phyloP scores from a whole-genome alignment of 2,888 invertebrate genomes.

The Boloria selene region DNA sequence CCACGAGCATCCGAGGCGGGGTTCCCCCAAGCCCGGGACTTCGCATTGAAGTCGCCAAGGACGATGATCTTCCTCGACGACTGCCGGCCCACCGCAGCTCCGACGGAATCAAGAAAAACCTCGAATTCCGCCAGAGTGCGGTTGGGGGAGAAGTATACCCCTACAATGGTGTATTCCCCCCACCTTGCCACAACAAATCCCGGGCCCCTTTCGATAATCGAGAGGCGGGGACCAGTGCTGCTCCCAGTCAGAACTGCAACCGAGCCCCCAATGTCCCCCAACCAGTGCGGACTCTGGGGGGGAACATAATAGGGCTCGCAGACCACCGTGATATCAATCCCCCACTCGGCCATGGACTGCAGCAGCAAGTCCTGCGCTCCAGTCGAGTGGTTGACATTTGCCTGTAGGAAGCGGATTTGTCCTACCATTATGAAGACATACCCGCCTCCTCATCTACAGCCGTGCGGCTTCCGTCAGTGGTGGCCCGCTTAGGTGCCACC shows the following conservation, averaged over 20 bases:
- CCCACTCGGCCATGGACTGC: constrained; percentile 17
- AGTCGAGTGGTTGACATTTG: constrained; percentile 11
- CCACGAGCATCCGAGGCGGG: too few species aligned
- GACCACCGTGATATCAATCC: not conserved
- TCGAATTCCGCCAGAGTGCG: constrained; percentile 6
- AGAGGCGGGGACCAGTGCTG: too few species aligned
- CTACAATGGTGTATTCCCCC: too few species aligned
- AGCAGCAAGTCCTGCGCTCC: constrained; percentile 17
- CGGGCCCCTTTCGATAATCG: too few species aligned
- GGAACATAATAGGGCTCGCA: constrained; percentile 10
- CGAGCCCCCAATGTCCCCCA: not conserved
- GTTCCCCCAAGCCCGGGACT: too few species aligned
- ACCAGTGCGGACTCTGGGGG: not conserved
- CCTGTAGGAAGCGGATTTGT: not conserved
- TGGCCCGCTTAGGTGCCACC: not conserved
- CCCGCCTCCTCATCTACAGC: not conserved
- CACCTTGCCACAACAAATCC: too few species aligned
- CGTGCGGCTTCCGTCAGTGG: not conserved
- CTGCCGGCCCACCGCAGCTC: too few species aligned
- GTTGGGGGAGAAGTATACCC: too few species aligned
- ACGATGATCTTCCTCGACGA: too few species aligned
- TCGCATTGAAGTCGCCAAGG: too few species aligned
- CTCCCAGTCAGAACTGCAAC: not conserved
- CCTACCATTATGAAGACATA: not conserved
- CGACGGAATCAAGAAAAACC: not conserved